A percentile compares a stretch with the other conserved stretches of the same genome.
Conservation (phyloP, 1,140 invertebrate species). For the Tetramorium alpestre region DNA sequence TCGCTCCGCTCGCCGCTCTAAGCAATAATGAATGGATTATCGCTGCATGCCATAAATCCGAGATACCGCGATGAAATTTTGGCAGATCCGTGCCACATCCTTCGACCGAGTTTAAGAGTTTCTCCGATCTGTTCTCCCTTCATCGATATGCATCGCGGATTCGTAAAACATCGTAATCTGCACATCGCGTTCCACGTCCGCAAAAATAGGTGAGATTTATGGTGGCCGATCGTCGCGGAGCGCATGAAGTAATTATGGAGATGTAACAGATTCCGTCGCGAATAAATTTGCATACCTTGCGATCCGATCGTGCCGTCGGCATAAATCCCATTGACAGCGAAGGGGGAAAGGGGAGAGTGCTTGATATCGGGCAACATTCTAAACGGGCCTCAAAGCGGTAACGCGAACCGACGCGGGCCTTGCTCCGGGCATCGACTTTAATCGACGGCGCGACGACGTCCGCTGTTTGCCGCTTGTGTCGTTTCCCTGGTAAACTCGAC, state of each 20-base stretch:
- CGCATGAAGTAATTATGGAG: constrained; percentile 28
- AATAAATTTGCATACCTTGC: constrained; percentile 37
- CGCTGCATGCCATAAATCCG: neutral
- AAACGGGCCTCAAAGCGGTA: constrained; percentile 15
- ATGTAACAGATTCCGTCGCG: constrained; percentile 25
- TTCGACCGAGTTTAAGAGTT: neutral
- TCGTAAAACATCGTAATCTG: neutral
- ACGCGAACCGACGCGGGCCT: neutral
- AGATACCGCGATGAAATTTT: neutral
- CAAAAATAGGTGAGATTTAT: constrained; percentile 3
- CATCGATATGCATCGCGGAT: neutral
- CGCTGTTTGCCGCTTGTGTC: constrained; percentile 8
- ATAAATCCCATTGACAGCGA: neutral
- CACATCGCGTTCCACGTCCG: neutral
- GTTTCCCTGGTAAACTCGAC: constrained; percentile 57
- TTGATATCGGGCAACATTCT: neutral
- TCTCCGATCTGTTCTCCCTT: neutral
- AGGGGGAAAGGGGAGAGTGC: neutral
- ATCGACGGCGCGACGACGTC: neutral
- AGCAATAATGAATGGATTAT: constrained; percentile 20
- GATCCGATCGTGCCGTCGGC: neutral
- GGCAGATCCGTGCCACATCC: neutral
- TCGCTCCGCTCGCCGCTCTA: neutral
- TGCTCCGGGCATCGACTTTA: constrained; percentile 4
- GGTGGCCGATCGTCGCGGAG: neutral